phyloP scores from a whole-genome alignment of 2,797 vertebrate genomes.

The Onychomys leucogaster region DNA sequence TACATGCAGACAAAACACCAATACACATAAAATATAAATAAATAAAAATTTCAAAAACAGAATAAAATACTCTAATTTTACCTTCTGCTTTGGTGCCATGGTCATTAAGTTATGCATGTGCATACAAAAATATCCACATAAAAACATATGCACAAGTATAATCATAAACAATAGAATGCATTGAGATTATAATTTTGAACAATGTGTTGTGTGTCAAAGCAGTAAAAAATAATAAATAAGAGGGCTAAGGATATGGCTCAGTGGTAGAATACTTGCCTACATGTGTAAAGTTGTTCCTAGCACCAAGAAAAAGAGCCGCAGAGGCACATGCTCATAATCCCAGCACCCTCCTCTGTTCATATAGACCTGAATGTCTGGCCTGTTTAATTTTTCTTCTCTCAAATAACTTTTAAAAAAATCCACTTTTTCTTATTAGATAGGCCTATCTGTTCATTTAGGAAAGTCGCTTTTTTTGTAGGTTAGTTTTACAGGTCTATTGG shows the following conservation, averaged over 20 bases:
- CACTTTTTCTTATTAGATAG: not conserved
- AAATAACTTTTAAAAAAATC: not conserved
- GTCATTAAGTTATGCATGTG: not conserved
- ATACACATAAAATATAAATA: not conserved
- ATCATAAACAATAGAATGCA: not conserved
- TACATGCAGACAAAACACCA: not conserved
- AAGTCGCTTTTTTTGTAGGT: not conserved
- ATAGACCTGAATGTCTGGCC: not conserved
- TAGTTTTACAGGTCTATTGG: not conserved
- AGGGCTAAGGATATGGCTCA: not conserved
- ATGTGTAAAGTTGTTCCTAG: not conserved
- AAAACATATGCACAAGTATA: not conserved
- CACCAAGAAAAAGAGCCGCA: not conserved
- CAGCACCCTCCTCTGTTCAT: not conserved
- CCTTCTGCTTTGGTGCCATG: not conserved
- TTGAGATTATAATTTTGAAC: not conserved
- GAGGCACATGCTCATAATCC: not conserved
- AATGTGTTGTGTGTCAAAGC: not conserved
- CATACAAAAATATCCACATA: not conserved
- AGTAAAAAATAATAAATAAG: not conserved
- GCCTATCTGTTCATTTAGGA: not conserved
- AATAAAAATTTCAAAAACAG: not conserved
- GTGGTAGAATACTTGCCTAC: not conserved
- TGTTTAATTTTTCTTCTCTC: not conserved
- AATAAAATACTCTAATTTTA: not conserved